Conservation (phyloP, 2,888 invertebrate genomes). For the Tetranychus truncatus region DNA sequence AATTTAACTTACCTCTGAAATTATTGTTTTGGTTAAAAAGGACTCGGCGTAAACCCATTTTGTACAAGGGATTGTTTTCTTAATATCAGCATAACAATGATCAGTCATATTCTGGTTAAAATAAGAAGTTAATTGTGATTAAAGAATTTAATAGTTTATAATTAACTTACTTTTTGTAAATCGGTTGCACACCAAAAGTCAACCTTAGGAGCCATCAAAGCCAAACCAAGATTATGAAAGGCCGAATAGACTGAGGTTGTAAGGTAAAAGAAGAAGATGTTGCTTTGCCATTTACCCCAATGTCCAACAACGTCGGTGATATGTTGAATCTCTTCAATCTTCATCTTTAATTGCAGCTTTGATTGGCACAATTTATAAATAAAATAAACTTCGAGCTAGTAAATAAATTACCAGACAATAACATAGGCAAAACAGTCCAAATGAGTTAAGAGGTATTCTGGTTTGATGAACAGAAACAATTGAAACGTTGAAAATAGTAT, state of each 20-base stretch:
- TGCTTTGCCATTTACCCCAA: constrained; percentile 19
- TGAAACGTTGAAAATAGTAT: no score
- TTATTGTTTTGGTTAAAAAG: constrained; percentile 51
- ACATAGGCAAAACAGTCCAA: no score
- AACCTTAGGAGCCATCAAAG: constrained; percentile 16
- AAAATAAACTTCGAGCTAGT: no score
- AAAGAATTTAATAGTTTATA: neutral
- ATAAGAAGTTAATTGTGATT: neutral
- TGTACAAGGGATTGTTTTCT: constrained; percentile 29
- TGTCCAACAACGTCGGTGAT: constrained; percentile 15
- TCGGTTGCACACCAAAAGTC: constrained; percentile 9
- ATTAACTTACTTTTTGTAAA: neutral
- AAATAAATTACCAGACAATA: no score
- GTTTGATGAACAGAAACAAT: no score
- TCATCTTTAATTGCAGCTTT: neutral
- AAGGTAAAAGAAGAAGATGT: constrained; percentile 10
- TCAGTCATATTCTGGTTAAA: neutral
- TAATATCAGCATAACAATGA: neutral
- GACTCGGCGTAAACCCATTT: constrained; percentile 53
- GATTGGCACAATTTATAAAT: no score
- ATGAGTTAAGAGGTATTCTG: no score
- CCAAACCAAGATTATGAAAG: constrained; percentile 13
- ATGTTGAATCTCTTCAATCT: constrained; percentile 4
- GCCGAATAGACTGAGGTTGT: constrained; percentile 15
- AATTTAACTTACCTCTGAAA: constrained; percentile 40